Conservation (phyloP, 2,888 invertebrate genomes). For the Agrotis clavis region DNA sequence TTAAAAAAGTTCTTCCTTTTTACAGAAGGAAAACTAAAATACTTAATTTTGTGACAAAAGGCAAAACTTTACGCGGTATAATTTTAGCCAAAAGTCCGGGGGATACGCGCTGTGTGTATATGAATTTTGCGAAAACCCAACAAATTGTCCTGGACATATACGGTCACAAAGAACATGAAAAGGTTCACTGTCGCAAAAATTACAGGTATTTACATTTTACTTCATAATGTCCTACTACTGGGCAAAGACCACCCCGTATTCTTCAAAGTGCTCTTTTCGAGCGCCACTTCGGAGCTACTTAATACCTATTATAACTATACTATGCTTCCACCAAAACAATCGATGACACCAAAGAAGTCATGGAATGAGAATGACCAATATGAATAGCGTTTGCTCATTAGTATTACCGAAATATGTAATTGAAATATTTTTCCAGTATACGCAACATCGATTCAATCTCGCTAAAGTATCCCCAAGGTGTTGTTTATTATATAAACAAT, state of each 20-base stretch:
- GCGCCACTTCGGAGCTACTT: too few species aligned
- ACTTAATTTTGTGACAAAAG: conserved; percentile 63
- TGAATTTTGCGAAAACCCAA: conserved; percentile 72
- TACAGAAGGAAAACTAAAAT: conserved; percentile 59
- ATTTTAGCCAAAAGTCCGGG: conserved; percentile 73
- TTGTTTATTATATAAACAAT: conserved; percentile 71
- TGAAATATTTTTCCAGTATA: conserved; percentile 65
- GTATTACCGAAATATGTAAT: not conserved
- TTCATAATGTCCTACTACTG: too few species aligned
- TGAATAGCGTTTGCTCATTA: not conserved
- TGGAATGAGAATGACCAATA: not conserved
- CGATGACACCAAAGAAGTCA: not conserved
- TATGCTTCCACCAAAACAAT: not conserved
- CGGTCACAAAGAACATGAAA: conserved; percentile 58
- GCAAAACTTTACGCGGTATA: conserved; percentile 61
- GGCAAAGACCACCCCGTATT: too few species aligned
- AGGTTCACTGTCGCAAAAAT: conserved; percentile 25
- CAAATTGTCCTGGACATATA: conserved; percentile 79
- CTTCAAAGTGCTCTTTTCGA: too few species aligned
- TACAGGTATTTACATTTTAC: conserved; percentile 22
- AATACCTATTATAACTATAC: not conserved
- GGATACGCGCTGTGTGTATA: conserved; percentile 72
- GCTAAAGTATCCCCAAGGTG: conserved; percentile 68
- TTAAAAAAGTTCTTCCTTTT: conserved; percentile 13
- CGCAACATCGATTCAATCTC: conserved; percentile 79